phyloP scores from a whole-genome alignment of 2,888 invertebrate genomes.

The Brenthis hecate region DNA sequence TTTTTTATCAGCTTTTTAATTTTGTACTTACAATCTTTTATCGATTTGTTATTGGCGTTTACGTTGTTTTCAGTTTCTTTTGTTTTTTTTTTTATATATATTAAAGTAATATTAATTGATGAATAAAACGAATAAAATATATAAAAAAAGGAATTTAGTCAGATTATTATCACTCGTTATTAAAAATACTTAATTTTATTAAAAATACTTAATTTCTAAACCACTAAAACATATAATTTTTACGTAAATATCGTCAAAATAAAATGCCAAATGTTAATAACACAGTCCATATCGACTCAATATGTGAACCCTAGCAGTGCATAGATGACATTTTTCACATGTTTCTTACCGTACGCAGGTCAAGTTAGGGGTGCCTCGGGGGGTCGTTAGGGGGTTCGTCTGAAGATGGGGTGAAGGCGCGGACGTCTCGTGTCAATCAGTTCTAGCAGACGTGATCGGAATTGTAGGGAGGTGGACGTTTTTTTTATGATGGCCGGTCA shows the following conservation, averaged over 20 bases:
- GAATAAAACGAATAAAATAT: too few species aligned
- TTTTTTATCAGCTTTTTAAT: slow-evolving; percentile 32
- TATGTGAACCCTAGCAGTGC: slow-evolving; percentile 58
- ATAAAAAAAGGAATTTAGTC: too few species aligned
- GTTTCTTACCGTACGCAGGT: slow-evolving; percentile 73
- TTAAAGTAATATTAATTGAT: not conserved
- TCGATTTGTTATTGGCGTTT: slow-evolving; percentile 9
- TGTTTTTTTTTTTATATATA: not conserved
- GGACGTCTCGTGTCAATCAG: slow-evolving; percentile 82
- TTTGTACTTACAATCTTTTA: slow-evolving; percentile 22
- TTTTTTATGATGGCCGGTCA: slow-evolving; percentile 58
- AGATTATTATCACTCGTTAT: too few species aligned
- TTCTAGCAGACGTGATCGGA: slow-evolving; percentile 75
- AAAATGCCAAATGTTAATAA: slow-evolving; percentile 7
- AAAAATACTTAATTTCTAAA: not conserved
- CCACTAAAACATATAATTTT: not conserved
- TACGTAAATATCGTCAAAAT: not conserved
- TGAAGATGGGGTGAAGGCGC: slow-evolving; percentile 54
- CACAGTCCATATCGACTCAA: slow-evolving; percentile 27
- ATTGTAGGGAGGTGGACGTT: slow-evolving; percentile 59
- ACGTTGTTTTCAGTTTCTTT: not conserved
- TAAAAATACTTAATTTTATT: too few species aligned
- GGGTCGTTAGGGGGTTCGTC: slow-evolving; percentile 29
- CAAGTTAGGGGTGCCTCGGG: slow-evolving; percentile 53
- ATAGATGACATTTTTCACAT: slow-evolving; percentile 82